Evolutionary conservation across 2,113 vertebrate genomes (phyloP), one percentile per base, ranked within the genome.

Genomic region (Sardina pilchardus): DNA sequence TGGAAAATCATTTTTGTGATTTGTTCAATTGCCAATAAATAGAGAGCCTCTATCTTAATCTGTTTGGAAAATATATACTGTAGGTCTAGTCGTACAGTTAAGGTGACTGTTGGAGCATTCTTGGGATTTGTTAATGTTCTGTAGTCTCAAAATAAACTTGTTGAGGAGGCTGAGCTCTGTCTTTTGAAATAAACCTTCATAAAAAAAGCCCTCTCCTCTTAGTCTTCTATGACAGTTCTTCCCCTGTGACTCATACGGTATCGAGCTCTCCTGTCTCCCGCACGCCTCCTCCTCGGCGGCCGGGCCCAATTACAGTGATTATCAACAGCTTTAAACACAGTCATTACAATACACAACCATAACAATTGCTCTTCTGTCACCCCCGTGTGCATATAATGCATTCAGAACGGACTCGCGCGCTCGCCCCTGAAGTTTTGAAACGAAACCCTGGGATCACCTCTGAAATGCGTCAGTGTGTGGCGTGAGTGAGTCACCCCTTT

Each of bases 271-370:
- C 53, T 83, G 48, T 56, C 24, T 53, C 47, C 30, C 47, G 21
- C 82, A 87, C 30, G 36, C 81, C 36, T 85, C 81, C 84, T 24
- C 80, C 85, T 24, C 56, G 30, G 44, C 9, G 7, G 42, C 80
- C n/a, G 81, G 81, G 53, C 81, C 43, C 53, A 87, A 86, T 84
- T 82, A 88, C 26, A 86, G 34, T 19, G 26, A 86, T 83, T 63
- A 86, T 83, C 67, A 81, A 36, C 34, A 43, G 34, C 44, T 83
- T 81, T 84, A 75, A 82, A 84, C 82, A 42, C 59, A 36, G 34
- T 78, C 39, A 83, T 86, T 47, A 39, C 75, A 59, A 81, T 67
- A n/a, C 82, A 53, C 78, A 81, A 67, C 48, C 56, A 84, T 87
- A 81, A 87, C 82, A 45, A 87, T 81, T 63, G 71, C 45, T 26